Conservation (phyloP, 2,797 vertebrate species). For the Pantherophis vulpinus region DNA sequence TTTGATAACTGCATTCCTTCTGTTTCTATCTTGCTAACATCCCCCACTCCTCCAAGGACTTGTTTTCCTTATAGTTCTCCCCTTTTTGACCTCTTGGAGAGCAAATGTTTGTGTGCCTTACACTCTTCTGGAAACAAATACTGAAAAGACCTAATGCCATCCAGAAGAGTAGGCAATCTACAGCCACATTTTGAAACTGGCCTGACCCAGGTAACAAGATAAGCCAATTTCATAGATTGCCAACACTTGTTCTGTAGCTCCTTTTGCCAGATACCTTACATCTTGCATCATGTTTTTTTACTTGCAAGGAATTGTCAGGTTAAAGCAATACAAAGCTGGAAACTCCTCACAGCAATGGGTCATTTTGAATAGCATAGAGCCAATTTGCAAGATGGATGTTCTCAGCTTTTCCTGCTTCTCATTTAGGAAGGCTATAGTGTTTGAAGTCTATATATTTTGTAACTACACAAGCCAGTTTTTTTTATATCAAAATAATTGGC, state of each 20-base stretch:
- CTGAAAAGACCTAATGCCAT: background rate
- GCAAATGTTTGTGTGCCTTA: background rate
- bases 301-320: background rate
- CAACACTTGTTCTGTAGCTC: background rate
- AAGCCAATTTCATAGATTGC: background rate
- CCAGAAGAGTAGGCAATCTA: background rate
- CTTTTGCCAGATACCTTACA: background rate
- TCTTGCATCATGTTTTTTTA: background rate
- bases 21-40: background rate
- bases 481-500: background rate
- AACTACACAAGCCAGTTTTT: background rate
- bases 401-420: background rate
- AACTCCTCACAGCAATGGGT: background rate
- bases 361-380: background rate
- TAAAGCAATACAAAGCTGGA: background rate
- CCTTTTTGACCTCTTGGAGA: background rate
- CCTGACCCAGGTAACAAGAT: background rate
- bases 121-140: background rate
- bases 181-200: background rate
- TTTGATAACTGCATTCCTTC: background rate
- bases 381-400: background rate
- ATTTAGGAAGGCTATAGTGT: background rate
- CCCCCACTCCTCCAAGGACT: background rate
- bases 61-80: background rate
- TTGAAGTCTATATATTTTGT: background rate